These are phyloP conservation scores for Lacerta viridis DNA, from an alignment of 2,797 vertebrate genomes.

Conservation along the genomic window DNA sequence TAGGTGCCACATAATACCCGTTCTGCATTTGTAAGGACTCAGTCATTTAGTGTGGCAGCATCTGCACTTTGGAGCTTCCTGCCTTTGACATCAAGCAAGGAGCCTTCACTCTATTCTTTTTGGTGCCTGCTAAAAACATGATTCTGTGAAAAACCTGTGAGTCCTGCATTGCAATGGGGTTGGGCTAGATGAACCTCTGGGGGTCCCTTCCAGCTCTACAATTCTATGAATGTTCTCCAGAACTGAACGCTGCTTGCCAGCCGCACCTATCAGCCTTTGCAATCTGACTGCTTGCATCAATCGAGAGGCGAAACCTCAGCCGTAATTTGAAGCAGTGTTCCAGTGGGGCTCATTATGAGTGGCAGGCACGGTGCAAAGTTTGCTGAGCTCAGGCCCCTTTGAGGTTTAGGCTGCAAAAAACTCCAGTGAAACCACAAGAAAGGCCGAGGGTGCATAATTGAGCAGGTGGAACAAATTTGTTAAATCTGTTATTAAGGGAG, in stretches of 20 bases:
- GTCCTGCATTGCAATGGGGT: too few relatives aligned
- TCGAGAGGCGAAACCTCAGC: constrained; percentile 69
- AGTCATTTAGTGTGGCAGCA: too few relatives aligned
- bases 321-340: constrained; percentile 74
- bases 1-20: too few relatives aligned
- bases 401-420: constrained; percentile 74
- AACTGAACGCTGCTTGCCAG: constrained; percentile 45
- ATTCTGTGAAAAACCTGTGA: too few relatives aligned
- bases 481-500: constrained; percentile 74
- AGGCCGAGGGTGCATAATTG: constrained; percentile 73
- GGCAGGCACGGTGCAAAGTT: constrained; percentile 72
- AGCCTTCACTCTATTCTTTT: too few relatives aligned
- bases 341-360: constrained; percentile 61
- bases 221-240: constrained; percentile 40
- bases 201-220: too few relatives aligned
- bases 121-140: too few relatives aligned
- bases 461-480: constrained; percentile 81
- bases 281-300: constrained; percentile 60
- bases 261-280: constrained; percentile 60
- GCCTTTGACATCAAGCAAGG: too few relatives aligned
- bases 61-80: too few relatives aligned
- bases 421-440: constrained; percentile 79
- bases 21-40: too few relatives aligned
- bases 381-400: constrained; percentile 73
- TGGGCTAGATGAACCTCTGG: too few relatives aligned